phyloP scores from a whole-genome alignment of 53 echinoderm and acorn worm species.

The Hippasteria phrygiana region DNA sequence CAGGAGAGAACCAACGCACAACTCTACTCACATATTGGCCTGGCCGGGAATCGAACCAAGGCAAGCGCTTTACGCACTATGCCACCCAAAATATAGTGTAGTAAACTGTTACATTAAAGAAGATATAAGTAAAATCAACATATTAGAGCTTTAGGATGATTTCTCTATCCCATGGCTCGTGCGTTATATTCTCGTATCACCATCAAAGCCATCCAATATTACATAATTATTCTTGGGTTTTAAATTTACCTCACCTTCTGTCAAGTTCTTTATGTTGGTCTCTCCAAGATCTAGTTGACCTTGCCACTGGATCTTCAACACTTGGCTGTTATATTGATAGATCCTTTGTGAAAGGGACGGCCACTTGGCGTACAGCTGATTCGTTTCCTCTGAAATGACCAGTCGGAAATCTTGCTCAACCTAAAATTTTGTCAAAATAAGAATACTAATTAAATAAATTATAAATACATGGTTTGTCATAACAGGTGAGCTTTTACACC shows the following conservation, averaged over 20 bases:
- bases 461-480: neutral
- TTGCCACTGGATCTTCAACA: slow-evolving; percentile 25
- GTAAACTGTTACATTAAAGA: too few species aligned
- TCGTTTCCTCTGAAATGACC: neutral
- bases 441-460: neutral
- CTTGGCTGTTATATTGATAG: slow-evolving; percentile 12
- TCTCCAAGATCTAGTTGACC: neutral
- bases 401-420: neutral
- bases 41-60: too few species aligned
- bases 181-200: neutral
- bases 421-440: neutral
- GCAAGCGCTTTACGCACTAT: too few species aligned
- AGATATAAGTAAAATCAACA: too few species aligned
- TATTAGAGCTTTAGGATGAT: too few species aligned
- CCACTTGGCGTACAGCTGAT: slow-evolving; percentile 3
- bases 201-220: neutral
- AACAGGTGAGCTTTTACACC: slow-evolving; percentile 7
- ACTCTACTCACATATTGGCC: too few species aligned
- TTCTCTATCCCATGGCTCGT: neutral
- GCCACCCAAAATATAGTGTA: too few species aligned
- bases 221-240: neutral
- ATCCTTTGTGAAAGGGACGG: slow-evolving; percentile 1
- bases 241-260: neutral
- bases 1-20: too few species aligned
- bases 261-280: neutral